phyloP scores from a whole-genome alignment of 1,140 invertebrate species.

The Bathynomus jamesi region DNA sequence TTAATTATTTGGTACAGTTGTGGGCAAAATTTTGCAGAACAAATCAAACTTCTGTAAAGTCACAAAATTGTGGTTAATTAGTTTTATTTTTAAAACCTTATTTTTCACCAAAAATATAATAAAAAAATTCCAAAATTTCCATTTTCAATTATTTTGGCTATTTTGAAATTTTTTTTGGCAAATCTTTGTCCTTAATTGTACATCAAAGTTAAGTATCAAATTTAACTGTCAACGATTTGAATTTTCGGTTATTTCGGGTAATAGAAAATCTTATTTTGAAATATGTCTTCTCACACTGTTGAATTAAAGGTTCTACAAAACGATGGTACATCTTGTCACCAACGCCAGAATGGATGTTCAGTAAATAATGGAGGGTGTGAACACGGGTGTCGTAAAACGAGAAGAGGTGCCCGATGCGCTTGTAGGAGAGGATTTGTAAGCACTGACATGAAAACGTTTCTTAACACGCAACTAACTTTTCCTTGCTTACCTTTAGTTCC shows the following conservation, averaged over 20 bases:
- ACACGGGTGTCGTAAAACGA: conserved; percentile 46
- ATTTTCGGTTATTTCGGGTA: background rate
- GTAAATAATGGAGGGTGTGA: conserved; percentile 47
- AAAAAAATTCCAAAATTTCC: too few relatives aligned
- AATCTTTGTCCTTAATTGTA: too few relatives aligned
- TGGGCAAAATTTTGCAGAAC: too few relatives aligned
- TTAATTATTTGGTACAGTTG: too few relatives aligned
- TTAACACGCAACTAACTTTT: too few relatives aligned
- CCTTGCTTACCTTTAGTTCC: background rate
- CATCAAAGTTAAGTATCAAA: background rate
- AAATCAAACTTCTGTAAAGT: too few relatives aligned
- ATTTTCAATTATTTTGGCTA: too few relatives aligned
- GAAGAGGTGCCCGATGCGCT: conserved; percentile 37
- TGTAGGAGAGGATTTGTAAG: conserved; percentile 14
- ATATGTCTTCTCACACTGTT: background rate
- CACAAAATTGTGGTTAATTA: too few relatives aligned
- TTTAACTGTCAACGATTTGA: background rate
- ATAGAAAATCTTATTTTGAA: background rate
- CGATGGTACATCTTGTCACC: conserved; percentile 2
- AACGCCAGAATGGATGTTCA: background rate
- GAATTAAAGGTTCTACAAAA: background rate
- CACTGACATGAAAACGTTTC: too few relatives aligned
- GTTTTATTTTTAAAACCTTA: too few relatives aligned
- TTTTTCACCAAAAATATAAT: too few relatives aligned
- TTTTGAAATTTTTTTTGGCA: too few relatives aligned